Evolutionary conservation across 2,113 vertebrate genomes (phyloP).

Genomic region (Fregetta grallaria): DNA sequence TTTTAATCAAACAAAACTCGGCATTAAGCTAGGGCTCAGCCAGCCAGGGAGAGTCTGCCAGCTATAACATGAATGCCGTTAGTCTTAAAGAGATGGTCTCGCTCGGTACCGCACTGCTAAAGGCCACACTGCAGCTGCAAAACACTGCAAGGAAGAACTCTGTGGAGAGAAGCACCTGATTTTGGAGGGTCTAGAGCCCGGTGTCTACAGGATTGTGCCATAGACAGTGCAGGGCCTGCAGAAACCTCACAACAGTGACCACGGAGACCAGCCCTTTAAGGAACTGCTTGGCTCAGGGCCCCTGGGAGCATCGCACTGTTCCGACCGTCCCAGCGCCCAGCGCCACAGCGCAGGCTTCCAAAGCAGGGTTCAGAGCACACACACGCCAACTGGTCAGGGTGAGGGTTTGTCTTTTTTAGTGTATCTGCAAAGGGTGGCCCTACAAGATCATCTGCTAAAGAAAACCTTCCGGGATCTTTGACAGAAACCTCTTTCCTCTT

Average conservation of each 20-base stretch:
- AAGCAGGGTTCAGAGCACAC: slow-evolving; percentile 41
- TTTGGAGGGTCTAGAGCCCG: background rate
- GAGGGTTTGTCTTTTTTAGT: background rate
- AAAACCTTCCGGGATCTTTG: background rate
- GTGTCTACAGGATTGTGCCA: background rate
- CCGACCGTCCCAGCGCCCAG: background rate
- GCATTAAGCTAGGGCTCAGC: background rate
- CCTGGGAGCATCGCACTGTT: background rate
- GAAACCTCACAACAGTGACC: background rate
- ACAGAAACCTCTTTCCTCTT: background rate
- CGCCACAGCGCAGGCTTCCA: background rate
- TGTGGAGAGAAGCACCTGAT: background rate
- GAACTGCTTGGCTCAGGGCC: background rate
- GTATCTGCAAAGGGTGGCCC: background rate
- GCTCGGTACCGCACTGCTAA: background rate
- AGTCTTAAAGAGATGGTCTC: slow-evolving; percentile 55
- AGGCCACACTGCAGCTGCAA: background rate
- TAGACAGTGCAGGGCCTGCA: background rate
- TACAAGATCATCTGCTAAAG: background rate
- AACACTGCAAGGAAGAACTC: background rate
- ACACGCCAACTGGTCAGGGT: background rate
- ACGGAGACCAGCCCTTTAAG: slow-evolving; percentile 37
- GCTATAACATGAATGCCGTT: background rate
- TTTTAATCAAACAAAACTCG: background rate
- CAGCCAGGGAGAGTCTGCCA: slow-evolving; percentile 15